Percentiles rank a stretch among this genome's conserved stretches.
phyloP scores from a whole-genome alignment of 2,113 vertebrate species.

The Lepisosteus oculatus region DNA sequence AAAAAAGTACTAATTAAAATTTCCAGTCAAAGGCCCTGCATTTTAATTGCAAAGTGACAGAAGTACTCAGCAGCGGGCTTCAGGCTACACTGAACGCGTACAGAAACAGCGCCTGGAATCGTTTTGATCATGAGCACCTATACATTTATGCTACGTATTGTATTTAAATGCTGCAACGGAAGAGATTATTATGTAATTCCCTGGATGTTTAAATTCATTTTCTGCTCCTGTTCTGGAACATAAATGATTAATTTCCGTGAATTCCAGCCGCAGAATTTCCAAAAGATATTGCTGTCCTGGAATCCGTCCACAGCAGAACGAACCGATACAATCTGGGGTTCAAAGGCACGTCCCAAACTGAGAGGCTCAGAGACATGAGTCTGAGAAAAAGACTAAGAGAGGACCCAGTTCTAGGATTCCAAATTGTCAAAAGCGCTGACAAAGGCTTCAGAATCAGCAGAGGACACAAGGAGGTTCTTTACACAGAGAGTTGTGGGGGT shows the following conservation, averaged over 20 bases:
- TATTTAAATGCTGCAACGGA: background rate
- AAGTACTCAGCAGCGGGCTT: background rate
- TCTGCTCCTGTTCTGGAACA: background rate
- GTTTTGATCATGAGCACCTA: background rate
- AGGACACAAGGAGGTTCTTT: no score
- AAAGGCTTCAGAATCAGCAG: no score
- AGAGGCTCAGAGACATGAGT: no score
- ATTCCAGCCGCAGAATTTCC: no score
- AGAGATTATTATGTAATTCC: background rate
- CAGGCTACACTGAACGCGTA: background rate
- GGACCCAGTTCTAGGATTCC: no score
- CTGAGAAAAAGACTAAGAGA: no score
- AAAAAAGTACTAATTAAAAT: constrained; percentile 11
- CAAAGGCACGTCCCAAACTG: no score
- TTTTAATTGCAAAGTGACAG: constrained; percentile 6
- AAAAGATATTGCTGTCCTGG: no score
- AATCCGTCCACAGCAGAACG: no score
- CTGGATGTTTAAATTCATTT: background rate
- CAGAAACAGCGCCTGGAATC: background rate
- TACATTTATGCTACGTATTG: background rate
- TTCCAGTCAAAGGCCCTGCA: background rate
- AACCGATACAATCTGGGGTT: no score
- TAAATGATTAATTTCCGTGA: background rate
- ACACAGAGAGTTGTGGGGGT: no score
- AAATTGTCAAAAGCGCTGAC: no score